Base-by-base conservation (phyloP, 2,888 invertebrate genomes). In the Unio pictorum region DNA sequence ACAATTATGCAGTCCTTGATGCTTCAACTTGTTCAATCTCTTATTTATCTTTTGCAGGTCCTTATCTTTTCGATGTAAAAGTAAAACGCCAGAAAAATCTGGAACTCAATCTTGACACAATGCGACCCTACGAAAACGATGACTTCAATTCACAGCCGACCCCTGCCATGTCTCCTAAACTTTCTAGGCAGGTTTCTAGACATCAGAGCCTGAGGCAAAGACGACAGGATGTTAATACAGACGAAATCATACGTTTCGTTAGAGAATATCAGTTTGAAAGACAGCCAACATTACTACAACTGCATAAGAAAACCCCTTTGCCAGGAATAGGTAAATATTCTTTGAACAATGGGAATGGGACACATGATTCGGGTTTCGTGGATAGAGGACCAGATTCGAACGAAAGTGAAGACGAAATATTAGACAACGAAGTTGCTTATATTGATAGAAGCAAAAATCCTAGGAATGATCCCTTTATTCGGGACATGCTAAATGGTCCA, bases 191-290 rank as follows among this genome's bases (percentile, higher is more conserved):
- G 30, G 30, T 65, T 54, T 59, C 61, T n/a, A 66, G 76, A 6
- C 64, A 73, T 55, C 72, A 73, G 61, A 73, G 72, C 45, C 67
- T 75, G 66, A 74, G 77, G 20, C 77, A 74, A 45, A 74, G 79
- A 1, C 71, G 74, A 18, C 67, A 70, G 17, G 82, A 81, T 61
- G 56, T 69, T 55, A 73, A 76, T 61, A 78, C 82, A 4, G 81
- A 82, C 55, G 84, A 84, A 70, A 82, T 84, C 28, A 81, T 84
- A 34, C 74, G 78, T 28, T 84, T 82, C 63, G 81, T 84, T 20
- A 64, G 83, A 11, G 81, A 81, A 28, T 70, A 77, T 57, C 84
- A 83, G 61, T 73, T 76, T 58, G 81, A 82, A 60, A 74, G 78
- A 45, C 82, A 83, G 58, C 81, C 81, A n/a, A 84, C 81, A n/a